Evolutionary conservation across 2,888 invertebrate species (phyloP).

Genomic region (Cheilosia soror): DNA sequence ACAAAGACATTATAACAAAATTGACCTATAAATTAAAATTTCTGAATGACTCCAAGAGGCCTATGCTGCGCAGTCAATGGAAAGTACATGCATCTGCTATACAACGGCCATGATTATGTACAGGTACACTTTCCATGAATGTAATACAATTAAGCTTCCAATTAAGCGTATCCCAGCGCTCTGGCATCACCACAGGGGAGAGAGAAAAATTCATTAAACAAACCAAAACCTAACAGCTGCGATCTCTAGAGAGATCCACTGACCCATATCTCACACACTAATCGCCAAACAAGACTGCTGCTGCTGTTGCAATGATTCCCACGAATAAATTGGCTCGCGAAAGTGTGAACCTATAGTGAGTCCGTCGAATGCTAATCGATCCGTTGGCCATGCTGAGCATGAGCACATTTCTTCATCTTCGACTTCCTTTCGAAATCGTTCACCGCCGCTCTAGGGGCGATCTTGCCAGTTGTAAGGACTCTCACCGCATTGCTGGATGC

Average conservation of each 20-base stretch:
- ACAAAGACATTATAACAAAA: too few relatives aligned
- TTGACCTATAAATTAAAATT: too few relatives aligned
- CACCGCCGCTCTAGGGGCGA: conserved; percentile 51
- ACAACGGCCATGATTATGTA: neutral
- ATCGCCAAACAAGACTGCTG: conserved; percentile 56
- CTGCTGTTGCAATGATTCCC: conserved; percentile 53
- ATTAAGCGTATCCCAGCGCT: conserved; percentile 51
- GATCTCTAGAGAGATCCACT: conserved; percentile 67
- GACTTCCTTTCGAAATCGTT: conserved; percentile 65
- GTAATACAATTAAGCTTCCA: conserved; percentile 59
- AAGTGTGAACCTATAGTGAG: conserved; percentile 52
- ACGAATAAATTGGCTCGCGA: conserved; percentile 66
- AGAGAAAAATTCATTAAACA: conserved; percentile 40
- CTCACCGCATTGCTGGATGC: conserved; percentile 34
- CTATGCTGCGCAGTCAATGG: neutral
- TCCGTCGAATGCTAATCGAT: conserved; percentile 71
- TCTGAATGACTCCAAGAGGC: neutral
- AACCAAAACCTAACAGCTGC: conserved; percentile 47
- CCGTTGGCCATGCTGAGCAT: conserved; percentile 32
- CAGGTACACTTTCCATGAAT: conserved; percentile 48
- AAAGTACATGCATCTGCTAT: neutral
- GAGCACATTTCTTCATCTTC: conserved; percentile 37
- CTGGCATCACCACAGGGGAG: neutral
- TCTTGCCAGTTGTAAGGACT: conserved; percentile 46
- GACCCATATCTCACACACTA: conserved; percentile 71